Conservation (phyloP, 2,888 invertebrate species). For the Oxyteleia sp. region DNA sequence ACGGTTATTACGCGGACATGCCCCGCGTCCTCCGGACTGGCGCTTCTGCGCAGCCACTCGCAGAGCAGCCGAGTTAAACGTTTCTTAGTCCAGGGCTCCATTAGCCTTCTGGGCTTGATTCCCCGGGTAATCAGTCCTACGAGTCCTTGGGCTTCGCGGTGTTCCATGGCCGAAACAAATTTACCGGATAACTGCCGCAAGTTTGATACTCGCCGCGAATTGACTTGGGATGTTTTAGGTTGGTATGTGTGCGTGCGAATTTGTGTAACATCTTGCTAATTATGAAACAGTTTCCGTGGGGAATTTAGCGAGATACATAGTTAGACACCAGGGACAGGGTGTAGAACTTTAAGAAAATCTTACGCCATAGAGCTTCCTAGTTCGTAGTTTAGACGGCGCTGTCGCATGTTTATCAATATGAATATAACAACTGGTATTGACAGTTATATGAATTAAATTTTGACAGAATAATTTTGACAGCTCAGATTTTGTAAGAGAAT, state of each 20-base stretch:
- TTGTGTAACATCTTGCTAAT: too few species aligned
- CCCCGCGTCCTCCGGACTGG: neutral
- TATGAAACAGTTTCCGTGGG: too few species aligned
- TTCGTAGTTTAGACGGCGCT: too few species aligned
- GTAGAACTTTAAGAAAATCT: too few species aligned
- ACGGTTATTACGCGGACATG: neutral
- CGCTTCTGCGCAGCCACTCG: conserved; percentile 31
- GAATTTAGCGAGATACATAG: too few species aligned
- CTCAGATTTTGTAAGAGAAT: too few species aligned
- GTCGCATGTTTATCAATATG: too few species aligned
- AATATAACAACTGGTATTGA: too few species aligned
- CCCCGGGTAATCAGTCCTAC: conserved; percentile 77
- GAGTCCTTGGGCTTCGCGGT: conserved; percentile 1
- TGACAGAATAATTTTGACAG: too few species aligned
- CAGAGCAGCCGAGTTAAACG: conserved; percentile 73
- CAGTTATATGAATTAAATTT: too few species aligned
- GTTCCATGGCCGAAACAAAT: conserved; percentile 35
- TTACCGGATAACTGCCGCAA: conserved; percentile 31
- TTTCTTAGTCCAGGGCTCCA: conserved; percentile 75
- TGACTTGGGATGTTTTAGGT: neutral
- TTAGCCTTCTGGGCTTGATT: conserved; percentile 79
- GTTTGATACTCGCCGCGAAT: conserved; percentile 20
- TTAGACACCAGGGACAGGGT: too few species aligned
- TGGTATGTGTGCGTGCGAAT: neutral
- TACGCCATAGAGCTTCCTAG: too few species aligned